These are phyloP conservation scores for Plumapathes pennacea DNA, from an alignment of 92 coral and sea anemone species.

Conservation along the genomic window DNA sequence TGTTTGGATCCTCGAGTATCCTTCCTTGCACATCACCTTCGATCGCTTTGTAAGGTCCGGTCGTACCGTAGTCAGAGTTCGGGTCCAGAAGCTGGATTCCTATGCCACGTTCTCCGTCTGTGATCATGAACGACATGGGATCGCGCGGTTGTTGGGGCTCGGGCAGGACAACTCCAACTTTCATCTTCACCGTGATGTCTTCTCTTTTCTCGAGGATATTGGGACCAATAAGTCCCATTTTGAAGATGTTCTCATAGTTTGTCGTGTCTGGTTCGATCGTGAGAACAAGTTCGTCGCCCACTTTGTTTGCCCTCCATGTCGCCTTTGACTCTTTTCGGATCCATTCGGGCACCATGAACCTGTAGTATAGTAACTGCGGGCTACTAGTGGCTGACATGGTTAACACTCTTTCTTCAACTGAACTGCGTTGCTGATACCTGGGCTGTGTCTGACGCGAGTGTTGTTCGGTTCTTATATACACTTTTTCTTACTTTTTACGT, in stretches of 20 bases:
- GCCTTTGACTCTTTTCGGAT: constrained; percentile 7
- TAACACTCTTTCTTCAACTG: too few relatives aligned
- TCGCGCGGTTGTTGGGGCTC: constrained; percentile 49
- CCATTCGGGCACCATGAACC: constrained; percentile 63
- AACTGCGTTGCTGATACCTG: too few relatives aligned
- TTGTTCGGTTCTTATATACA: too few relatives aligned
- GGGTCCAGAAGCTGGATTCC: constrained; percentile 64
- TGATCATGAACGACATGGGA: constrained; percentile 58
- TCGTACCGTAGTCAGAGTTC: constrained; percentile 29
- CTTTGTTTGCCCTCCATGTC: constrained; percentile 1
- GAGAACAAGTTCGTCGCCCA: constrained; percentile 27
- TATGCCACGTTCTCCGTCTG: constrained; percentile 37
- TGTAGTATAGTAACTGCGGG: constrained; percentile 40
- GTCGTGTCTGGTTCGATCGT: constrained; percentile 21
- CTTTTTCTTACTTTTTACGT: too few relatives aligned
- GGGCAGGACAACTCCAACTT: constrained; percentile 48
- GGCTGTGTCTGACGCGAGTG: too few relatives aligned
- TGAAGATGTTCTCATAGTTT: constrained; percentile 55
- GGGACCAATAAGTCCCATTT: constrained; percentile 20
- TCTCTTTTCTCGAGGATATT: constrained; percentile 7
- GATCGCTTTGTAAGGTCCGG: constrained; percentile 54
- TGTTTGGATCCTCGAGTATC: constrained; percentile 19
- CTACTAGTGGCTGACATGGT: too few relatives aligned
- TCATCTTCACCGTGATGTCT: constrained; percentile 55
- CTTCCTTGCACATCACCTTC: constrained; percentile 13